Percentiles rank a stretch among this genome's conserved stretches.
Evolutionary conservation across 2,888 invertebrate genomes (phyloP).

Genomic region (Rutpela maculata): DNA sequence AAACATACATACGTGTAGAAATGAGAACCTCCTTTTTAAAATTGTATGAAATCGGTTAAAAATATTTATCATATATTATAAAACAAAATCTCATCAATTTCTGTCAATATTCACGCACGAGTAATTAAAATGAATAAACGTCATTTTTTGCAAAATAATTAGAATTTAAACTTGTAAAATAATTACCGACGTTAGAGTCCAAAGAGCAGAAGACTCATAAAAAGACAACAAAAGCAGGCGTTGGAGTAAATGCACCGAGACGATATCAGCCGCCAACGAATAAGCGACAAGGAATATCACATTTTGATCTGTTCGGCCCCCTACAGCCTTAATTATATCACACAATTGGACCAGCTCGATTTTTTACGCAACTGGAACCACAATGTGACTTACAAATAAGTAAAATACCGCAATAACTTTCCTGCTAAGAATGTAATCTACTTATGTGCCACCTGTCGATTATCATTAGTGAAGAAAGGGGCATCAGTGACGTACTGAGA

Average conservation of each 20-base stretch:
- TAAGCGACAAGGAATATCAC: constrained; percentile 56
- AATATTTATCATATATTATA: too few species aligned
- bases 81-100: too few species aligned
- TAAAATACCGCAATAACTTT: constrained; percentile 55
- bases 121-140: too few species aligned
- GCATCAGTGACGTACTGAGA: neutral
- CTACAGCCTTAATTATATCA: constrained; percentile 56
- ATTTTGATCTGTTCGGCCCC: constrained; percentile 53
- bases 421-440: constrained; percentile 58
- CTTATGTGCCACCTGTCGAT: constrained; percentile 57
- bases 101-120: too few species aligned
- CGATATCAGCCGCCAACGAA: constrained; percentile 36
- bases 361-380: constrained; percentile 53
- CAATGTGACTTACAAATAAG: constrained; percentile 55
- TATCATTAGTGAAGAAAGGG: constrained; percentile 45
- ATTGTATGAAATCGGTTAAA: too few species aligned
- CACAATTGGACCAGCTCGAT: constrained; percentile 54
- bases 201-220: constrained; percentile 53
- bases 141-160: neutral
- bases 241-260: constrained; percentile 56
- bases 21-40: too few species aligned
- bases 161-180: constrained; percentile 14
- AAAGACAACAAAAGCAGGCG: constrained; percentile 54
- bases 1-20: too few species aligned
- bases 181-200: constrained; percentile 17